A percentile compares a stretch with the other conserved stretches of the same genome.
Evolutionary conservation across 2,797 vertebrate genomes (phyloP).

Genomic region (Cirrhinus molitorella): DNA sequence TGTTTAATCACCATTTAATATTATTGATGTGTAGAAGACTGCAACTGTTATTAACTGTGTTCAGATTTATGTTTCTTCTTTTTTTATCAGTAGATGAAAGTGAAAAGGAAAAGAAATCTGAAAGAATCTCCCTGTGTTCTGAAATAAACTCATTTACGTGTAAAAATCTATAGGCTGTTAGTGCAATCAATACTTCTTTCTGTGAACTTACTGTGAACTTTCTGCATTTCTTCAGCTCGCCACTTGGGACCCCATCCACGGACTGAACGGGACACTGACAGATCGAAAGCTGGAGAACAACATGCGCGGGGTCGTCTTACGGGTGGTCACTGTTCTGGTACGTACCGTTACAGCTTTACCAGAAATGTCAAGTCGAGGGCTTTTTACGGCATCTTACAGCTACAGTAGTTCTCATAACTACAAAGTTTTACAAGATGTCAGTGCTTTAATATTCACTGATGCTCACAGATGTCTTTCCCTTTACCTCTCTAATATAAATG

Average conservation of each 20-base stretch:
- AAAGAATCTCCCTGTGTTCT: not conserved
- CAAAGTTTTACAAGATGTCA: constrained; percentile 1
- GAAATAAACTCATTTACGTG: constrained; percentile 16
- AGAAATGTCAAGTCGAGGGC: not conserved
- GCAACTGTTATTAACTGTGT: not conserved
- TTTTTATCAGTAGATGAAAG: not conserved
- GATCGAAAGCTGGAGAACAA: constrained; percentile 98
- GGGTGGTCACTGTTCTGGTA: constrained; percentile 96
- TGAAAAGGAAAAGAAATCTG: not conserved
- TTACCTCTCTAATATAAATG: constrained; percentile 12
- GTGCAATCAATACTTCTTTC: constrained; percentile 17
- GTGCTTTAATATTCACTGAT: not conserved
- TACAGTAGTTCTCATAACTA: constrained; percentile 8
- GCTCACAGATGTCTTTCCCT: not conserved
- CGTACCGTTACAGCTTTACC: constrained; percentile 64
- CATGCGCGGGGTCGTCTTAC: constrained; percentile 95
- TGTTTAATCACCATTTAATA: not conserved
- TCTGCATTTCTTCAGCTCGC: constrained; percentile 82
- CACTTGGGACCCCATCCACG: constrained; percentile 95
- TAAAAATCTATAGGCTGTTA: constrained; percentile 14
- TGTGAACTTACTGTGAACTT: constrained; percentile 32
- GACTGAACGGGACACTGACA: constrained; percentile 94
- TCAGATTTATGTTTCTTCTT: not conserved
- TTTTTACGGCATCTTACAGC: not conserved
- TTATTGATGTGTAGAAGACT: not conserved